Evolutionary conservation across 2,888 invertebrate genomes (phyloP).

Genomic region (Drosophila phalerata): DNA sequence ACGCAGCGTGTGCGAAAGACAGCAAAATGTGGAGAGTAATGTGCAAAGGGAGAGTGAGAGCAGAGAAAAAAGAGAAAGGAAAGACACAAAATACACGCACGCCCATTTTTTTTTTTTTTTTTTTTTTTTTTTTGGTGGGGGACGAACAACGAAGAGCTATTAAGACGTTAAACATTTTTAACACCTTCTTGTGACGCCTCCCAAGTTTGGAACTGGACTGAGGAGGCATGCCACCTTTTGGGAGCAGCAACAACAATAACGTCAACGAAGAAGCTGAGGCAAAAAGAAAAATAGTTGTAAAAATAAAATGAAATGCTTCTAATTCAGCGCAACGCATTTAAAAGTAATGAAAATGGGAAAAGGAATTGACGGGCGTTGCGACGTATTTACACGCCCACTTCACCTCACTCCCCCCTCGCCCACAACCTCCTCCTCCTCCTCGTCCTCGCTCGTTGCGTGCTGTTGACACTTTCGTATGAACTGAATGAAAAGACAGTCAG

Average conservation of each 20-base stretch:
- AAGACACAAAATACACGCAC: slow-evolving; percentile 32
- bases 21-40: slow-evolving; percentile 30
- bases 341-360: slow-evolving; percentile 76
- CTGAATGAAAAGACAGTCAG: slow-evolving; percentile 19
- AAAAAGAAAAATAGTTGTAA: slow-evolving; percentile 47
- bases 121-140: neutral
- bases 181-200: slow-evolving; percentile 69
- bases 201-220: slow-evolving; percentile 13
- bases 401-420: neutral
- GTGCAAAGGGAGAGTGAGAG: slow-evolving; percentile 10
- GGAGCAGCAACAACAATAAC: neutral
- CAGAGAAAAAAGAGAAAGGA: slow-evolving; percentile 1
- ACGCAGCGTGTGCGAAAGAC: slow-evolving; percentile 49
- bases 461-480: slow-evolving; percentile 52
- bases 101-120: neutral
- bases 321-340: slow-evolving; percentile 76
- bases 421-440: too few relatives aligned
- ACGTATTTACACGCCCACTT: slow-evolving; percentile 40
- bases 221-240: neutral
- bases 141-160: slow-evolving; percentile 53
- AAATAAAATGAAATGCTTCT: slow-evolving; percentile 71
- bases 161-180: slow-evolving; percentile 79
- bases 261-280: slow-evolving; percentile 31
- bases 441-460: slow-evolving; percentile 15
- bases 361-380: slow-evolving; percentile 58